Base-by-base conservation (phyloP, 2,797 vertebrate genomes). In the Micrastur ruficollis region DNA sequence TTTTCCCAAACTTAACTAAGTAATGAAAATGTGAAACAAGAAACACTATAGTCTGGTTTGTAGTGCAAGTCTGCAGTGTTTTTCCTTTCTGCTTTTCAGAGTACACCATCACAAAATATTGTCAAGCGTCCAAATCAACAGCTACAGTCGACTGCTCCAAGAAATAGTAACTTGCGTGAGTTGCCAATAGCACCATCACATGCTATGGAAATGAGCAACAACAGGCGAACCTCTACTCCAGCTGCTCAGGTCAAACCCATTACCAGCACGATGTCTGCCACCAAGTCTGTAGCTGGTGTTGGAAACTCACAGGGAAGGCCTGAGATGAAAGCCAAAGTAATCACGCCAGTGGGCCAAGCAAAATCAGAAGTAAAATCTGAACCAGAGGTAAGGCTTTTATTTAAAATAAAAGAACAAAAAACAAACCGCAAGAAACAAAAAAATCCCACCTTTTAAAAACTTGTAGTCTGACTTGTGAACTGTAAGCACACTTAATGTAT, bases 101-200 rank as follows among this genome's bases (percentile, higher is more conserved):
- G 90, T 55, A 81, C 98, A 20, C 97, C 99, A 6, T 92, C 98
- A n/a, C 98, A 99, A 94, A 98, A 95, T 14, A 89, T 98, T 29
- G 81, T 80, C 79, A 99, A 98, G 84, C 97, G 97, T 56, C 97
- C 98, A 4, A 98, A 98, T 96, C 99, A 98, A 95, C 98, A 99
- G 82, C 98, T 99, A 56, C 98, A 98, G 94, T 95, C 98, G 3
- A 80, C 91, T 3, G 98, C 98, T 53, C 98, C 98, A 40, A 99
- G 99, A 52, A 99, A 99, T 91, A 99, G 99, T 96, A 99, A 99
- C 96, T 93, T 99, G 75, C 99, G 99, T 1, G 99, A 99, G 95
- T 86, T 99, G 83, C 99, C 99, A 0, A 99, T 99, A 22, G 99
- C 99, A 27, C 98, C 99, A 1, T 96, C 98, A 17, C 99, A 99